Evolutionary conservation across 1,140 invertebrate species (phyloP), one percentile per base, ranked within the genome.

Genomic region (Rhopalosiphum padi): DNA sequence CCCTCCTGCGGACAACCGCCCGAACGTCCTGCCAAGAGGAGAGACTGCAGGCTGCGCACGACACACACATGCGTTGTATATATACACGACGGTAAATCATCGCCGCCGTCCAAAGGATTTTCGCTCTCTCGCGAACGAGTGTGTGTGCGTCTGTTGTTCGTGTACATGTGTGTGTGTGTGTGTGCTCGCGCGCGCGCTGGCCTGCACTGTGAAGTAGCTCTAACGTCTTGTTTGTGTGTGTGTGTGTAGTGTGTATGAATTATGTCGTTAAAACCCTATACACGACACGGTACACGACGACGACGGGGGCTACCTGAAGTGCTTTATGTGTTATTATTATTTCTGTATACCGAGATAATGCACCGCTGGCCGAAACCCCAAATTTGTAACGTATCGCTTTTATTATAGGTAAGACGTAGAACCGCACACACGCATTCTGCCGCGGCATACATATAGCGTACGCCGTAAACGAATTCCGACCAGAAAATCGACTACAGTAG

Each of bases 181-280:
- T 25, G 35, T 60, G 2, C 21, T 51, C 35, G 21, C 55, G 53
- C 37, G n/a, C 55, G 8, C 9, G 53, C 15, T 60, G 30, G 46
- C 43, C 18, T n/a, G n/a, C n/a, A 43, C 43, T 53, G 46, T 37
- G 68, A 23, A 51, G 91, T 85, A 92, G 91, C 90, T 35, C 60
- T 4, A 53, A 53, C 48, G 82, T 93, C 91, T 11, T 43, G 55
- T 41, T 68, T 60, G 55, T 68, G 60, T n/a, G 60, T 51, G 90
- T 7, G 53, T 53, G 51, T 53, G 53, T 25, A 22, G 60, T 83
- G 41, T 35, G 60, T 51, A 77, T 91, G 90, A 86, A 93, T 93
- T 93, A 93, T 86, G 37, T 93, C 91, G 91, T 93, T 93, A 93
- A 93, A 23, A 93, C 82, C 46, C 35, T 53, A 37, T 83, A 92